Conservation (phyloP, 1,140 invertebrate species). For the Sycophila sp. region DNA sequence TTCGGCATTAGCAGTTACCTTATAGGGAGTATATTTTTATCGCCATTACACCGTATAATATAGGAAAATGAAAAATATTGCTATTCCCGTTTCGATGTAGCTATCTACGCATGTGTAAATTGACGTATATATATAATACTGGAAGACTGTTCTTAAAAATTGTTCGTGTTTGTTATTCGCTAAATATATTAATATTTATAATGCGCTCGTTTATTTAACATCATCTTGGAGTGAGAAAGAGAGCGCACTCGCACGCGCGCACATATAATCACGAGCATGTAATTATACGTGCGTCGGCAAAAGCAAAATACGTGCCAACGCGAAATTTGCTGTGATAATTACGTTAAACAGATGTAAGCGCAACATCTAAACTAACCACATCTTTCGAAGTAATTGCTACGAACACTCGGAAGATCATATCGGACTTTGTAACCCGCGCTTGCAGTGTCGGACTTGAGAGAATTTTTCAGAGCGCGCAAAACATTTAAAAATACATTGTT, state of each 20-base stretch:
- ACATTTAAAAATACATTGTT: neutral
- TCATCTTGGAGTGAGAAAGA: neutral
- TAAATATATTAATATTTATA: constrained; percentile 34
- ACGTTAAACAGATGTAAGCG: neutral
- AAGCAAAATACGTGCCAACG: constrained; percentile 17
- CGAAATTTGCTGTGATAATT: constrained; percentile 23
- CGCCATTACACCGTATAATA: no score
- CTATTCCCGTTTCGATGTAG: no score
- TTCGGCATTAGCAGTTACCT: no score
- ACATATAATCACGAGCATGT: neutral
- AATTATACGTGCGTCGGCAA: neutral
- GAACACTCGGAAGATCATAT: constrained; percentile 3
- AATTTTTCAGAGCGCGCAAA: constrained; percentile 1
- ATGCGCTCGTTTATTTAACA: neutral
- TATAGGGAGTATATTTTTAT: neutral
- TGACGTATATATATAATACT: no score
- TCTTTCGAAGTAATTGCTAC: constrained; percentile 6
- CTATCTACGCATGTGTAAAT: no score
- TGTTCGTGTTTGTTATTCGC: neutral
- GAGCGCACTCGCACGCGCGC: neutral
- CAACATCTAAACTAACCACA: neutral
- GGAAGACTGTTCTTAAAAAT: constrained; percentile 14
- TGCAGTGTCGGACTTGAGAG: neutral
- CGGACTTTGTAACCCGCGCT: neutral
- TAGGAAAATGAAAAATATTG: no score